A percentile compares a stretch with the other conserved stretches of the same genome.
Evolutionary conservation across 2,888 invertebrate species (phyloP).

Genomic region (Xestobium rufovillosum): DNA sequence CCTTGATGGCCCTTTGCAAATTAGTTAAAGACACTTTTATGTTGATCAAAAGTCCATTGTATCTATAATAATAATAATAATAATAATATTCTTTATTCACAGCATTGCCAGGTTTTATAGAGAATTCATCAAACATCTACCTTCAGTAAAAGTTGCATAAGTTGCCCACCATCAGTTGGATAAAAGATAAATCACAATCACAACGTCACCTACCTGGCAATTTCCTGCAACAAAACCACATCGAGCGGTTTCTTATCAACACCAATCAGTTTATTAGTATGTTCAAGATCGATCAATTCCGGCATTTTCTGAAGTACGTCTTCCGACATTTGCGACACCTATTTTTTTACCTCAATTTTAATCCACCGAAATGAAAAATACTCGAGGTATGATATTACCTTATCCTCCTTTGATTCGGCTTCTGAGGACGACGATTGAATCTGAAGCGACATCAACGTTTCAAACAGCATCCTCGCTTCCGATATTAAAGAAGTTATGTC

Average conservation of each 20-base stretch:
- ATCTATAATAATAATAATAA: constrained; percentile 42
- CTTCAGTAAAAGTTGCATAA: no score
- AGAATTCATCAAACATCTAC: no score
- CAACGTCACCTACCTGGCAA: constrained; percentile 33
- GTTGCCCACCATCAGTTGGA: background rate
- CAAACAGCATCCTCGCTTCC: constrained; percentile 68
- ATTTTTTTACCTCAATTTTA: background rate
- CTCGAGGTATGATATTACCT: constrained; percentile 43
- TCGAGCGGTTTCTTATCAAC: constrained; percentile 68
- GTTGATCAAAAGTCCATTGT: constrained; percentile 52
- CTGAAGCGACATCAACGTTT: constrained; percentile 70
- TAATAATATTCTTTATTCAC: constrained; percentile 1
- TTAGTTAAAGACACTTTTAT: constrained; percentile 55
- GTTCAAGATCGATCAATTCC: constrained; percentile 65
- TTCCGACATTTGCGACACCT: constrained; percentile 57
- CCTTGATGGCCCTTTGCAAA: constrained; percentile 72
- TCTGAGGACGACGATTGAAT: constrained; percentile 53
- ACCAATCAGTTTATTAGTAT: constrained; percentile 67
- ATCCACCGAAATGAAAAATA: constrained; percentile 1
- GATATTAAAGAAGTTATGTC: constrained; percentile 81
- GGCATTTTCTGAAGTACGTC: constrained; percentile 72
- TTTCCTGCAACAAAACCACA: constrained; percentile 79
- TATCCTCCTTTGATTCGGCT: constrained; percentile 61
- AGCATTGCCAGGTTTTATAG: no score
- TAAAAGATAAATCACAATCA: background rate